Percentiles rank a stretch among this genome's conserved stretches.
Evolutionary conservation across 2,113 vertebrate species (phyloP).

Genomic region (Aegithalos caudatus): DNA sequence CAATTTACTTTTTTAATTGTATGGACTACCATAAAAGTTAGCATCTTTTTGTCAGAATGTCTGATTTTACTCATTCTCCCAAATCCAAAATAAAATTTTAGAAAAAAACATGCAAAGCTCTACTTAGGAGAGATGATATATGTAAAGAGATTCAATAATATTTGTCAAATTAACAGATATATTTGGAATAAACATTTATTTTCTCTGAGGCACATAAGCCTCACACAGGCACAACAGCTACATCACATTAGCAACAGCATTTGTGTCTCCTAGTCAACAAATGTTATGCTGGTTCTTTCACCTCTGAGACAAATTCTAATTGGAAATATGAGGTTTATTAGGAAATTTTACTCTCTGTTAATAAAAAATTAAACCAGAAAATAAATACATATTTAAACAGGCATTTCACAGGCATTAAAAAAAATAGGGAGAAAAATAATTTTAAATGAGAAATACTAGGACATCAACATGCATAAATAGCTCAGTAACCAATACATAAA

Average conservation of each 20-base stretch:
- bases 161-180: neutral
- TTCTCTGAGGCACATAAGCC: neutral
- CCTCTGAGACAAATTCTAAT: neutral
- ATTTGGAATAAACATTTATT: slow-evolving; percentile 8
- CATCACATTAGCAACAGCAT: neutral
- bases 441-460: neutral
- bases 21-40: neutral
- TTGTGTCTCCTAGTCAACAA: neutral
- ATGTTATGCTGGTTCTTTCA: neutral
- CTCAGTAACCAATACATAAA: neutral
- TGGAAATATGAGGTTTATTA: neutral
- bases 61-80: slow-evolving; percentile 1
- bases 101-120: neutral
- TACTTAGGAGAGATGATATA: neutral
- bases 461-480: neutral
- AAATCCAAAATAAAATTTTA: neutral
- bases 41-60: neutral
- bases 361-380: neutral
- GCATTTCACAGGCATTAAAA: neutral
- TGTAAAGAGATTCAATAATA: neutral
- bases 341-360: neutral
- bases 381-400: neutral
- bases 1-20: neutral
- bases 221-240: neutral
- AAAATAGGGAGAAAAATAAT: neutral